Conservation (phyloP, 2,113 vertebrate genomes). For the Epinephelus moara region DNA sequence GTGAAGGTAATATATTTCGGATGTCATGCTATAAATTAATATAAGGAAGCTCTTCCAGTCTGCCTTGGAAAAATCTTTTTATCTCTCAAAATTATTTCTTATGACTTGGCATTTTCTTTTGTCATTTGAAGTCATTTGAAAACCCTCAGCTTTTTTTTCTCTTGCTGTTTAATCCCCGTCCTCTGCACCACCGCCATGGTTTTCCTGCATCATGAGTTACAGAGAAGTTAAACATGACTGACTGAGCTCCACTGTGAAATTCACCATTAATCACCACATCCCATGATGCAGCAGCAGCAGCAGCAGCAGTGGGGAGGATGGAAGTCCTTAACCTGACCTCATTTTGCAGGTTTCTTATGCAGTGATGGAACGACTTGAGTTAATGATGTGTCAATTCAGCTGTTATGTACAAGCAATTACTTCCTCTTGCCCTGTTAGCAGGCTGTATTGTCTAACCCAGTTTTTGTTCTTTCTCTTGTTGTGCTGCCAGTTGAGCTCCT, state of each 20-base stretch:
- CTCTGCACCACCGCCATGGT: background rate
- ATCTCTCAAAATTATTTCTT: background rate
- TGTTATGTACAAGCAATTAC: constrained; percentile 35
- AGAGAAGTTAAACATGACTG: background rate
- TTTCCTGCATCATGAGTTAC: constrained; percentile 9
- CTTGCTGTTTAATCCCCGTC: background rate
- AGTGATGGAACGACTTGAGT: background rate
- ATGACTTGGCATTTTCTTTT: background rate
- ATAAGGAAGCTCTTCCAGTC: background rate
- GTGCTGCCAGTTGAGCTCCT: background rate
- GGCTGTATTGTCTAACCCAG: background rate
- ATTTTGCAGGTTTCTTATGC: constrained; percentile 39
- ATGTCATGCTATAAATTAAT: background rate
- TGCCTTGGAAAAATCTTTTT: background rate
- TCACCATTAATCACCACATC: constrained; percentile 41
- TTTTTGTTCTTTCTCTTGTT: background rate
- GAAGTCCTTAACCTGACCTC: constrained; percentile 34
- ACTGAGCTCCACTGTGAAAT: constrained; percentile 13
- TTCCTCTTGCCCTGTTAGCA: background rate
- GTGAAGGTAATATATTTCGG: background rate
- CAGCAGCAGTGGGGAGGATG: background rate
- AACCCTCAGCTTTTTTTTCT: background rate
- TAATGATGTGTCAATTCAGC: constrained; percentile 26
- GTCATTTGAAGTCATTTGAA: background rate
- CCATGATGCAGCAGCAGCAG: constrained; percentile 28